Percentiles rank a stretch among this genome's conserved stretches.
phyloP scores from a whole-genome alignment of 2,797 vertebrate genomes.

The Acanthornis magna region DNA sequence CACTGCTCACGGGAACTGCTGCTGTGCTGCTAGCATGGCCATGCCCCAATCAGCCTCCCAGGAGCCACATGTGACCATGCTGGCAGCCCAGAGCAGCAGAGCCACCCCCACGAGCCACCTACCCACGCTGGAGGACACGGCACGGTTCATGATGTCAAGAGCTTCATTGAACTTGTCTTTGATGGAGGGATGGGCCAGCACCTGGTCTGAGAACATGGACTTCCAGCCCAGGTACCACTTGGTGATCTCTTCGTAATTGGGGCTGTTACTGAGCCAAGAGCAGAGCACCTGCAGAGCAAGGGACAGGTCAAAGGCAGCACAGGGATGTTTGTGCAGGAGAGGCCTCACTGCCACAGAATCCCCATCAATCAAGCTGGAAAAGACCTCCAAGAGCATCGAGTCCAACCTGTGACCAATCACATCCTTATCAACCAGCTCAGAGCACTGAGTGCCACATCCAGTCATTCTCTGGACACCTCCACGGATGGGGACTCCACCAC shows the following conservation, averaged over 20 bases:
- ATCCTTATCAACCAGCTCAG: neutral
- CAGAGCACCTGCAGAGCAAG: slow-evolving; percentile 86
- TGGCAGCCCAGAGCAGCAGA: neutral
- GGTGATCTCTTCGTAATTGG: slow-evolving; percentile 97
- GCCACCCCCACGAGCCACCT: slow-evolving; percentile 6
- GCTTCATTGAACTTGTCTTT: slow-evolving; percentile 98
- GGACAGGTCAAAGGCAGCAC: neutral
- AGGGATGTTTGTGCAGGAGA: fast-evolving
- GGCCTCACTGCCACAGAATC: neutral
- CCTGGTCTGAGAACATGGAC: slow-evolving; percentile 91
- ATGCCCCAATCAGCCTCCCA: neutral
- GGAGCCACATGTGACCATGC: fast-evolving
- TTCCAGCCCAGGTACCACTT: slow-evolving; percentile 99
- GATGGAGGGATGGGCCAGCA: slow-evolving; percentile 88
- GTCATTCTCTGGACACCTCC: fast-evolving
- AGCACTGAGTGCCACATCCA: neutral
- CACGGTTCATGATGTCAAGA: slow-evolving; percentile 96
- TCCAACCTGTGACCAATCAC: too few relatives aligned
- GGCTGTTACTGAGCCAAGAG: slow-evolving; percentile 96
- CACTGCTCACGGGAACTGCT: neutral
- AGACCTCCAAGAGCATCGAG: fast-evolving
- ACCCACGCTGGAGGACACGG: slow-evolving; percentile 93
- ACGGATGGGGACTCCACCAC: neutral
- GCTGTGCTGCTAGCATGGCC: neutral
- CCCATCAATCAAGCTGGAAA: neutral